phyloP scores from a whole-genome alignment of 2,797 vertebrate species.

The Sarcoramphus papa region DNA sequence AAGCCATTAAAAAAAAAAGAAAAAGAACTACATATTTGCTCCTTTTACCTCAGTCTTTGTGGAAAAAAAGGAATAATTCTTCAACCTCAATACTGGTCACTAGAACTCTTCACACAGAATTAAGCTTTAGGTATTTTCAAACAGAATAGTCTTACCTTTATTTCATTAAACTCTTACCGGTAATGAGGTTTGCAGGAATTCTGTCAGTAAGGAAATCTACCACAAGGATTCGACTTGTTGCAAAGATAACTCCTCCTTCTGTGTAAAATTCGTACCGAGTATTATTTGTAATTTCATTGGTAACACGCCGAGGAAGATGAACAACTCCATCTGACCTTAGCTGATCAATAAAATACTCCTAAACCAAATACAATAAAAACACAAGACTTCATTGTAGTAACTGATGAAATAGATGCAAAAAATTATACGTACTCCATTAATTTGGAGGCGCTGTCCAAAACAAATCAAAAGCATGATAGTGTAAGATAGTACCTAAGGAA shows the following conservation, averaged over 20 bases:
- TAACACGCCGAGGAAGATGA: conserved; percentile 88
- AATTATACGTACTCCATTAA: background rate
- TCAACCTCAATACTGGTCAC: background rate
- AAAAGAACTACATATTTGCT: background rate
- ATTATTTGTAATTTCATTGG: conserved; percentile 84
- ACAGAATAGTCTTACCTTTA: background rate
- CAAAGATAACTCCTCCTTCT: conserved; percentile 90
- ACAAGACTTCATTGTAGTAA: background rate
- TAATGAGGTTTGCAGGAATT: conserved; percentile 91
- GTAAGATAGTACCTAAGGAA: background rate
- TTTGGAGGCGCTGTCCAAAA: background rate
- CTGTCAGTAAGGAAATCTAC: conserved; percentile 95
- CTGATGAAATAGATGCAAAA: background rate
- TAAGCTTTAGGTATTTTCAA: background rate
- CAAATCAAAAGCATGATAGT: background rate
- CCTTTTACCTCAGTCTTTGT: background rate
- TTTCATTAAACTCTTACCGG: conserved; percentile 74
- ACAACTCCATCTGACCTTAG: conserved; percentile 84
- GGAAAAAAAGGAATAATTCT: background rate
- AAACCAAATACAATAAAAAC: background rate
- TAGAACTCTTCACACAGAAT: background rate
- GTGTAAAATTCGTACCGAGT: conserved; percentile 90
- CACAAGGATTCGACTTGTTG: conserved; percentile 94
- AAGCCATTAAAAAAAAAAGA: background rate
- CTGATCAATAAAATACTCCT: conserved; percentile 94